phyloP scores from a whole-genome alignment of 2,113 vertebrate species.

The Paradoxurus hermaphroditus region DNA sequence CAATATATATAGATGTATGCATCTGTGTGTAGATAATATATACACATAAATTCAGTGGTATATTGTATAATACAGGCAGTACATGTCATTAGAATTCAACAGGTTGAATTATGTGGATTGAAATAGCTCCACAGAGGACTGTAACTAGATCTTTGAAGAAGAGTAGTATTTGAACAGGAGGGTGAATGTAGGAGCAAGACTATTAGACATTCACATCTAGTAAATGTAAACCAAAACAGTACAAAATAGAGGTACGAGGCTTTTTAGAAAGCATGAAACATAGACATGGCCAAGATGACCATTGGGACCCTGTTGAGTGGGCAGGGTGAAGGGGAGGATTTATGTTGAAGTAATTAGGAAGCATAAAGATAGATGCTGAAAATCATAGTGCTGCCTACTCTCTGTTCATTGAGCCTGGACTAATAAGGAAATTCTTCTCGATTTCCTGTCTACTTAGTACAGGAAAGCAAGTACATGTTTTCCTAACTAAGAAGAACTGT shows the following conservation, averaged over 20 bases:
- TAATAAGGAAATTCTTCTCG: neutral
- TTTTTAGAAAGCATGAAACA: neutral
- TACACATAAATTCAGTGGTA: neutral
- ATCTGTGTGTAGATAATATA: neutral
- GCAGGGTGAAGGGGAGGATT: neutral
- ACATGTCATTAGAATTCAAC: neutral
- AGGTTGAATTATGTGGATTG: neutral
- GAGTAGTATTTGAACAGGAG: neutral
- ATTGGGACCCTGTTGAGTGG: neutral
- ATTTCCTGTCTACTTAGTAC: neutral
- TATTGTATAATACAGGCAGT: neutral
- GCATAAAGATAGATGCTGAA: neutral
- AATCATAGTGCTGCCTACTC: neutral
- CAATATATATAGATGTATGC: neutral
- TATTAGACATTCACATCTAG: neutral
- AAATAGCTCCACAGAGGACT: neutral
- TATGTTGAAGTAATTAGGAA: neutral
- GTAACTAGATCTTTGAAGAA: neutral
- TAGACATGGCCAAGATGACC: neutral
- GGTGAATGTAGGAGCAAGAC: neutral
- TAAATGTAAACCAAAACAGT: fast-evolving
- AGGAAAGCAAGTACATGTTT: constrained; percentile 4
- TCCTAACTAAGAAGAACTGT: neutral
- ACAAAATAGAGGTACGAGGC: neutral
- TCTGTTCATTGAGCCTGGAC: neutral